Evolutionary conservation across 2,888 invertebrate species (phyloP).

Genomic region (Drosophila sordidapex): DNA sequence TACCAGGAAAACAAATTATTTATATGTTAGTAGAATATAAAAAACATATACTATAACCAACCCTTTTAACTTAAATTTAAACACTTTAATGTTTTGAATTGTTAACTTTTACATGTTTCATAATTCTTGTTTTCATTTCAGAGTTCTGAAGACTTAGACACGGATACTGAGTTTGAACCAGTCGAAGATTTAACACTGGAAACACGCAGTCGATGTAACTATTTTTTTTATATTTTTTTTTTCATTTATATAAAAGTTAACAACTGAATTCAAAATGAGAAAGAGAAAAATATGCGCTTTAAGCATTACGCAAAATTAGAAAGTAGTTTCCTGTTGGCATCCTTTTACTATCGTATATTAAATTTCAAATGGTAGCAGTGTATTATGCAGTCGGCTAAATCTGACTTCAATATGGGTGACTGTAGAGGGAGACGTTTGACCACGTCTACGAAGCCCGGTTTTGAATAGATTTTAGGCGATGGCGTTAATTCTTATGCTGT

Average conservation of each 20-base stretch:
- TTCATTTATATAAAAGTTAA: neutral
- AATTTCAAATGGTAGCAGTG: neutral
- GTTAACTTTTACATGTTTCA: neutral
- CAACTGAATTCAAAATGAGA: neutral
- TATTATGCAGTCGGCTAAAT: neutral
- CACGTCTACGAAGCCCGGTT: neutral
- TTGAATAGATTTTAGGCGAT: neutral
- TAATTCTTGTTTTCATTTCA: conserved; percentile 77
- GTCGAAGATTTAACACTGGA: conserved; percentile 89
- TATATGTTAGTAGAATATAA: neutral
- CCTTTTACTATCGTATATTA: neutral
- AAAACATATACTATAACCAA: neutral
- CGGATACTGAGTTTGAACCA: conserved; percentile 89
- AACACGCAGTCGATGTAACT: conserved; percentile 88
- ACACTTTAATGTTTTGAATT: neutral
- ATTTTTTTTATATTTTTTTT: neutral
- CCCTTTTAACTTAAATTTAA: neutral
- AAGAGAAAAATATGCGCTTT: neutral
- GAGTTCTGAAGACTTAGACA: conserved; percentile 89
- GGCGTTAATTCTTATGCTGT: no score
- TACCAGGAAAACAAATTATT: neutral
- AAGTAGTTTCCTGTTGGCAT: neutral
- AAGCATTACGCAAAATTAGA: neutral
- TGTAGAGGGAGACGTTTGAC: neutral
- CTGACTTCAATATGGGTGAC: neutral